Base-by-base conservation (phyloP, 2,113 vertebrate genomes). In the Cochlearius cochlearius region DNA sequence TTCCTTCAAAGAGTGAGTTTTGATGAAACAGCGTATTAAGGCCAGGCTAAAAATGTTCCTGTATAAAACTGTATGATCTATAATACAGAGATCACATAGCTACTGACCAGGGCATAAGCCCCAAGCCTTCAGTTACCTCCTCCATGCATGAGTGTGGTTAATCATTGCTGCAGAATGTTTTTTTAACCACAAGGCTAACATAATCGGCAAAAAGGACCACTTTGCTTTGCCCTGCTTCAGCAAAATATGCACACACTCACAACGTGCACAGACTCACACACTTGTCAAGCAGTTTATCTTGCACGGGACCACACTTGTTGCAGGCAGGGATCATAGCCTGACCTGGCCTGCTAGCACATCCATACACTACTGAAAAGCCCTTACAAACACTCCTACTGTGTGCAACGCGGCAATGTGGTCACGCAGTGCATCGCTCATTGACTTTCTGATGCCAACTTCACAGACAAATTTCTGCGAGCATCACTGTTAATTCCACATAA, bases 381-480 rank as follows among this genome's bases (percentile, higher is more conserved):
- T 36, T 52, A 56, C 52, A 59, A 80, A 39, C 64, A 16, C 41
- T 30, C 59, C 30, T 25, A 7, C 26, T 45, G 20, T 0, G 1
- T 34, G 29, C 6, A 47, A 20, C 19, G 6, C 0, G 2, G 50
- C 76, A 62, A 47, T 4, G 9, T 3, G 23, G 67, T 29, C 1
- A 0, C 2, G 5, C n/a, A 75, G 32, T 3, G 9, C 64, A 10
- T 1, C 23, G 38, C 26, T 81, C 36, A 26, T 8, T 59, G 76
- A 43, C 64, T 41, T 83, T 49, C 59, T 38, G 59, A 15, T 0
- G 32, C 12, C 59, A 91, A 0, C 27, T n/a, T 68, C 45, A 53
- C n/a, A 23, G 49, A 41, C 12, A n/a, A 67, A 72, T 16, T 29
- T 27, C 55, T 7, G 11, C 1, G 6, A 66, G n/a, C 26, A 41